Evolutionary conservation across 2,113 vertebrate genomes (phyloP), one percentile per base, ranked within the genome.

Genomic region (Thalassoma bifasciatum): DNA sequence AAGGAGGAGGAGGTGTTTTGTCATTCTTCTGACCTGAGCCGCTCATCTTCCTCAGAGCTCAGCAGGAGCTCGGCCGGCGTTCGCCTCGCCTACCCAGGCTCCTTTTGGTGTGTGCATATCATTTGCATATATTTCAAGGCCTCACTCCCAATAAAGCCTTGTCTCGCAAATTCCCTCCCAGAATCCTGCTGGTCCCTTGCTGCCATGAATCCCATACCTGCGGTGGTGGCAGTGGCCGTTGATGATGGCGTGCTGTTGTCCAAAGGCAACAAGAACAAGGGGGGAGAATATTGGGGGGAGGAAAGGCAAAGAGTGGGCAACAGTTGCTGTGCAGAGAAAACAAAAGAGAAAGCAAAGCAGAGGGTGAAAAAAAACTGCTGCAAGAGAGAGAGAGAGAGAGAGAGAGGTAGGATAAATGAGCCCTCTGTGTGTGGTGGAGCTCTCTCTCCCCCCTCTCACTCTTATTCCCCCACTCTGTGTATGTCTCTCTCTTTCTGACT

Each of bases 91-190:
- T 74, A 70, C 78, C 88, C 85, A 77, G 85, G 74, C 42, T 88
- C 86, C 80, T 86, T 86, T 83, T 86, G 77, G 67, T 79, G 76
- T 75, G 94, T 95, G 96, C 97, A 99, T 98, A 94, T 98, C 94
- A 98, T 99, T 98, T 98, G 94, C 97, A 99, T 99, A 94, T 93
- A 97, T 98, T 96, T 95, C 92, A 94, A 94, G 96, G 94, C 95
- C 95, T 95, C 93, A 89, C 94, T 94, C 94, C 97, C 95, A 96
- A 97, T 97, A 96, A 95, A 95, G 94, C 93, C 93, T 95, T 94
- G 91, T 95, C 95, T 93, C 86, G 69, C 93, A 95, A 46, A 94
- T 81, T 52, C 78, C 76, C 84, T 95, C 96, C 95, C 94, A 94
- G 95, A 95, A 94, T 94, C 94, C 95, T 93, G 95, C 95, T 97